Evolutionary conservation across 2,113 vertebrate species (phyloP), one percentile per base, ranked within the genome.

Genomic region (Regulus satrapa): DNA sequence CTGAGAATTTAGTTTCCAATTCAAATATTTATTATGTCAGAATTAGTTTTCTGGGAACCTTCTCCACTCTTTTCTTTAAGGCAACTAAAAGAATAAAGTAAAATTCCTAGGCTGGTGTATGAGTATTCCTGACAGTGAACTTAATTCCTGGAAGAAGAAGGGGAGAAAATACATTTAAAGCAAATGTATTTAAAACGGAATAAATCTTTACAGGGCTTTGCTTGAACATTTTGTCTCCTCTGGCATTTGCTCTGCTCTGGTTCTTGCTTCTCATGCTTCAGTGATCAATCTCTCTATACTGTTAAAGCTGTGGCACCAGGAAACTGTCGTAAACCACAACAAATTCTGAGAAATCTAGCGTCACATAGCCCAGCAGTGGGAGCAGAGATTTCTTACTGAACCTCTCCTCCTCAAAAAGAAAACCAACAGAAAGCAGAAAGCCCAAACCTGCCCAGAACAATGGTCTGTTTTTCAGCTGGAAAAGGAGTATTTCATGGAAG

Each of bases 91-190:
- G 58, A 84, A 54, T 49, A 91, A 80, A 86, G 88, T 80, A 61
- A 95, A 97, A 62, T 86, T 62, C 55, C 32, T 46, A 32, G 5
- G 2, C 28, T 54, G n/a, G 5, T 77, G 63, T 74, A 3, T 29
- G 59, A 84, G 43, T 76, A 36, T 93, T 94, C 78, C 89, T 92
- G 84, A 94, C 71, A 95, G 78, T 71, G 78, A 85, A 88, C 19
- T 71, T 85, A 43, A 40, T 96, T 96, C 87, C 91, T 93, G 94
- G 95, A 96, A 95, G 66, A 68, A 88, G 81, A 94, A 85, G 20
- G 62, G 67, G 41, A 88, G 59, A 95, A 97, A 93, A 95, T 76
- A 85, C 77, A 89, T 76, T 95, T 83, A 90, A 94, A 94, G 58
- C 38, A 94, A 95, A 94, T 66, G 75, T 28, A 90, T 95, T 94